Base-by-base conservation (phyloP, 2,113 vertebrate species). In the Aviceda subcristata region DNA sequence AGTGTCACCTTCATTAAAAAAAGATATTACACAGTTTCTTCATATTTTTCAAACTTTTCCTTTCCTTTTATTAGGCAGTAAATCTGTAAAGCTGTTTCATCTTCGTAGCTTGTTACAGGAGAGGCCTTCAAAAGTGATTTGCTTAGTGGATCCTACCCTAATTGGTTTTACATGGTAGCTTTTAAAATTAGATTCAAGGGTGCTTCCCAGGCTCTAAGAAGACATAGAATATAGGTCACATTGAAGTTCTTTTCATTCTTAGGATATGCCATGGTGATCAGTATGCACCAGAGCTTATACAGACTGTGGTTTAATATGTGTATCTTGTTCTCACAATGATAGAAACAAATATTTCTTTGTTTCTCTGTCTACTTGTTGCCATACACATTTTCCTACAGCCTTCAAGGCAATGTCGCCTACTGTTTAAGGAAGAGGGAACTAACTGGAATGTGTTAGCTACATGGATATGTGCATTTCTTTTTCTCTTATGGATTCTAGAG, bases 151-250 rank as follows among this genome's bases (percentile, higher is more conserved):
- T 93, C 94, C 64, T 86, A 80, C 79, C 67, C 88, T 95, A 97
- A 94, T 95, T 96, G 90, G 94, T 96, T 97, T 97, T 93, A 92
- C 96, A 95, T 21, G 80, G 92, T 86, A 78, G 90, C 86, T 97
- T 96, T 96, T 94, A 97, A 95, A 97, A 96, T 95, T 97, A 97
- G 92, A 96, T 95, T 91, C 90, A 92, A 97, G 92, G 76, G 86
- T 97, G 64, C 95, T 96, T 97, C 94, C 91, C 94, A 96, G 90
- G 79, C 88, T 93, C 94, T 94, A 80, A 92, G 95, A 96, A 96
- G 95, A 96, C 95, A 94, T 51, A 78, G 94, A 97, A 97, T 96
- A 93, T 88, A 96, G 96, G 92, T 97, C 94, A 97, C 95, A 95
- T 87, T 92, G 92, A 64, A 95, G 93, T 95, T 93, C 93, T 92